Percentiles rank a stretch among this genome's conserved stretches.
Evolutionary conservation across 2,797 vertebrate species (phyloP).

Genomic region (Pelochelys cantorii): DNA sequence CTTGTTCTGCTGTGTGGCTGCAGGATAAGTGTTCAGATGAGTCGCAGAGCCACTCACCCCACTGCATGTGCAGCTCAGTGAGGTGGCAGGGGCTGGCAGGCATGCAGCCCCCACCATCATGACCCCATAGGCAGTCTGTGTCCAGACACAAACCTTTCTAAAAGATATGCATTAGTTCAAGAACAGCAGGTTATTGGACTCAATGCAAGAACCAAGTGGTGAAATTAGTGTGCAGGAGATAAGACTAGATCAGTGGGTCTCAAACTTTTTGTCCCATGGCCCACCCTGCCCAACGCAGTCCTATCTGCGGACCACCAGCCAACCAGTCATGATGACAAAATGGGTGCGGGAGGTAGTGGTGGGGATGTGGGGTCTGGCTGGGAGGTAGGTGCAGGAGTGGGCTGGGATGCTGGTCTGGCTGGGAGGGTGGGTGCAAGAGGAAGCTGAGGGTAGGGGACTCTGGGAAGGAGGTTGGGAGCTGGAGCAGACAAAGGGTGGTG

Average conservation of each 20-base stretch:
- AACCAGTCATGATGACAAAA: too few species aligned
- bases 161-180: constrained; percentile 51
- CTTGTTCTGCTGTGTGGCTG: neutral
- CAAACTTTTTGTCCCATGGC: too few species aligned
- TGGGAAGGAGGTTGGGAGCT: too few species aligned
- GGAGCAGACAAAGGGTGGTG: too few species aligned
- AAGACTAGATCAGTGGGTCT: constrained; percentile 36
- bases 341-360: too few species aligned
- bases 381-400: too few species aligned
- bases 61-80: neutral
- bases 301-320: too few species aligned
- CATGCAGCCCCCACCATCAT: neutral
- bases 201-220: constrained; percentile 47
- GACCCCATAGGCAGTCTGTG: neutral
- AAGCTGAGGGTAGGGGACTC: too few species aligned
- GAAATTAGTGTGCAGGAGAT: constrained; percentile 36
- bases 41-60: neutral
- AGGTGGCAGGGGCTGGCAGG: fast-evolving
- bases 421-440: too few species aligned
- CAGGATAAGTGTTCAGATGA: neutral
- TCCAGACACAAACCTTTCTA: neutral
- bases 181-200: constrained; percentile 45
- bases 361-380: too few species aligned
- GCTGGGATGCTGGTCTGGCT: too few species aligned
- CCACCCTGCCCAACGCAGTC: too few species aligned